Base-by-base conservation (phyloP, 2,113 vertebrate species). In the Chamaea fasciata region DNA sequence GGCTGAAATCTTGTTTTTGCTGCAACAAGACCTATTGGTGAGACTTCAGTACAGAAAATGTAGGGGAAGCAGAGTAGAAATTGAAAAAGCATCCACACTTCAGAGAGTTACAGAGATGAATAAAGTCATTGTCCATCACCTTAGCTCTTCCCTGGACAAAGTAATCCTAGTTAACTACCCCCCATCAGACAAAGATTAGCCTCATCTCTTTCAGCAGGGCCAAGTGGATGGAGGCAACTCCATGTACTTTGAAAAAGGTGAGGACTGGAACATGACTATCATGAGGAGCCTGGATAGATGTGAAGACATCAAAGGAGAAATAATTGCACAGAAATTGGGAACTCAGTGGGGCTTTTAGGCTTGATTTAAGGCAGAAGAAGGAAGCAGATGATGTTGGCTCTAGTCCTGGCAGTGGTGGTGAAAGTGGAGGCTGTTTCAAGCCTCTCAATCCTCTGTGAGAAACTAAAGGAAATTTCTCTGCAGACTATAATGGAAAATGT, bases 401-500 rank as follows among this genome's bases (percentile, higher is more conserved):
- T 73, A 65, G 79, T 96, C 79, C 90, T 92, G 75, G 64, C 30
- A 24, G 67, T 39, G 41, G 75, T 80, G 85, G 71, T 90, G 70
- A 94, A 92, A 95, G 92, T 80, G 71, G 21, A 90, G 41, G 71
- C 59, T 86, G 41, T 82, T 93, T 93, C 46, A 91, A 94, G 82
- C 17, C 42, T 44, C 24, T 2, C 21, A 91, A 7, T 71, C 20
- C 82, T 90, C 39, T 82, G 35, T 67, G n/a, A 93, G 63, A 90
- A 86, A 73, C 46, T 56, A 83, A 93, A 93, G 92, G 92, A 88
- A 83, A 88, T 83, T 95, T 95, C 79, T 83, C 59, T 42, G 50
- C 79, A 80, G 92, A 88, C 50, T 87, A 95, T 50, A 65, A 94
- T 88, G 95, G 92, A 96, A 93, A 96, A 94, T 50, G 13, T 74